Percentiles rank a stretch among this genome's conserved stretches.
Evolutionary conservation across 2,797 vertebrate species (phyloP).

Genomic region (Myotis findleyi): DNA sequence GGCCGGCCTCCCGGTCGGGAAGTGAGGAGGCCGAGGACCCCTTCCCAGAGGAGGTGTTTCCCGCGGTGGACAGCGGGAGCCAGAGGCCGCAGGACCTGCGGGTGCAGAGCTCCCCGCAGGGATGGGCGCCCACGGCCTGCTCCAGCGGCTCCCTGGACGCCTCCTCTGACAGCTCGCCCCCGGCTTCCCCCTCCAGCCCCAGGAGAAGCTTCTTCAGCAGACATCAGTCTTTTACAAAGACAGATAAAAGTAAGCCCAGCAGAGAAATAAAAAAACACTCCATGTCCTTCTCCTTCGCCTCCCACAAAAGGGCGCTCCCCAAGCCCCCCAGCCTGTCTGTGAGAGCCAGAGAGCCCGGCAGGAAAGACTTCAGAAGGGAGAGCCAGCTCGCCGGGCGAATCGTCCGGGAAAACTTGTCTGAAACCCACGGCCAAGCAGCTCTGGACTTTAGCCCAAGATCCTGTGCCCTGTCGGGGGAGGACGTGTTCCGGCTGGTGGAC

Average conservation of each 20-base stretch:
- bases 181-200: conserved; percentile 89
- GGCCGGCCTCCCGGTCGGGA: conserved; percentile 74
- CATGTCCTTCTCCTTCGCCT: conserved; percentile 90
- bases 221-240: conserved; percentile 87
- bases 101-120: conserved; percentile 71
- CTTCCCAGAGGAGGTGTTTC: conserved; percentile 89
- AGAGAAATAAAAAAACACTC: conserved; percentile 90
- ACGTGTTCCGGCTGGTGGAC: conserved; percentile 92
- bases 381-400: conserved; percentile 84
- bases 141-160: conserved; percentile 92
- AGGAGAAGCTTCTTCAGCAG: conserved; percentile 85
- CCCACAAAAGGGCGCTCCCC: conserved; percentile 84
- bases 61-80: conserved; percentile 70
- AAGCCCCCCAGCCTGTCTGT: conserved; percentile 89
- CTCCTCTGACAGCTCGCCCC: conserved; percentile 90
- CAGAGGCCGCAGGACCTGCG: conserved; percentile 79
- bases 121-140: conserved; percentile 84
- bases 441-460: conserved; percentile 64
- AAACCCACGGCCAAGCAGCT: conserved; percentile 33
- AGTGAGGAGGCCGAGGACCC: conserved; percentile 88
- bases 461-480: conserved; percentile 90
- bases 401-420: conserved; percentile 69
- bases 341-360: conserved; percentile 84
- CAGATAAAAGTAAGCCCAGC: conserved; percentile 76
- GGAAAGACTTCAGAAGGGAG: conserved; percentile 89